These are phyloP conservation scores for Perognathus longimembris DNA, from an alignment of 2,113 vertebrate genomes.

Conservation along the genomic window DNA sequence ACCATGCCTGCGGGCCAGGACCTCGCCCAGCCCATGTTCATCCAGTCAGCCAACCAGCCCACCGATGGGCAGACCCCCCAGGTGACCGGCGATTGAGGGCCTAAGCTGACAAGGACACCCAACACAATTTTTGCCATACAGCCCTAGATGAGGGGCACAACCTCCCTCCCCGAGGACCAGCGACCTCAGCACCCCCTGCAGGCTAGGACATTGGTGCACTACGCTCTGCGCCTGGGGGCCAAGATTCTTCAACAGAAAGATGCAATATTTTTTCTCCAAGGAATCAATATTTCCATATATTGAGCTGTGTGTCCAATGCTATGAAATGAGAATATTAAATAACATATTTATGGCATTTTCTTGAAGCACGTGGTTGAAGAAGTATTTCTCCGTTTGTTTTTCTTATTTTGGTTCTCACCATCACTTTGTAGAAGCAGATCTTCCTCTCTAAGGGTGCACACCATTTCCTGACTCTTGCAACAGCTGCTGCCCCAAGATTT, in stretches of 20 bases:
- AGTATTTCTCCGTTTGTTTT: constrained; percentile 44
- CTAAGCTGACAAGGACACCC: constrained; percentile 29
- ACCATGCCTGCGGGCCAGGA: constrained; percentile 99
- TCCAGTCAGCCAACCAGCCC: constrained; percentile 96
- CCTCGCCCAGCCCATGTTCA: constrained; percentile 97
- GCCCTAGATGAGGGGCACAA: constrained; percentile 47
- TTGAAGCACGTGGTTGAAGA: constrained; percentile 62
- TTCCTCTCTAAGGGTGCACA: not conserved
- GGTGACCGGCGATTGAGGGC: constrained; percentile 94
- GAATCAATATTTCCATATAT: constrained; percentile 73
- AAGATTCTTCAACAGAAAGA: constrained; percentile 77
- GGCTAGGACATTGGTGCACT: constrained; percentile 79
- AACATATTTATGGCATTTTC: constrained; percentile 77
- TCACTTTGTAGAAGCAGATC: constrained; percentile 49
- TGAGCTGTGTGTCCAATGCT: constrained; percentile 78
- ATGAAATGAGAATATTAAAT: constrained; percentile 61
- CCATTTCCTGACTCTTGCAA: constrained; percentile 31
- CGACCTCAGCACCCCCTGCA: constrained; percentile 74
- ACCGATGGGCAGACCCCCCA: constrained; percentile 90
- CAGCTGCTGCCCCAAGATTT: not conserved
- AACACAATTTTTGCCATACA: constrained; percentile 66
- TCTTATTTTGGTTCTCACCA: constrained; percentile 36
- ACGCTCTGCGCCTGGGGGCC: constrained; percentile 65
- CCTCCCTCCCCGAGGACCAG: constrained; percentile 70
- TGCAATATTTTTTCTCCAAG: constrained; percentile 78